phyloP scores from a whole-genome alignment of 2,888 invertebrate species.

The Serripes groenlandicus region DNA sequence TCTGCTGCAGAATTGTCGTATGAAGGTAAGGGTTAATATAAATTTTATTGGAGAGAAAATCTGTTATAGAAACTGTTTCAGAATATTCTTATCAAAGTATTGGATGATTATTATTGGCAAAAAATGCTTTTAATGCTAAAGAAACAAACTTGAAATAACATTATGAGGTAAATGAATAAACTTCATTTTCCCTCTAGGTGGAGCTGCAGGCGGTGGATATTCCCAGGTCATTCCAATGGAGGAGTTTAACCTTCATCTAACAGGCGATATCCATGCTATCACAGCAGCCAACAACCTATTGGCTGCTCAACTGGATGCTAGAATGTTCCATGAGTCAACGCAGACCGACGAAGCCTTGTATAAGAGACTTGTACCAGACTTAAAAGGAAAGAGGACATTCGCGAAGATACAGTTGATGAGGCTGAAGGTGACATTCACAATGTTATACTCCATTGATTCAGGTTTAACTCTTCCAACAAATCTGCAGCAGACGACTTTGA shows the following conservation, averaged over 20 bases:
- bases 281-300: slow-evolving; percentile 98
- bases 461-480: not conserved
- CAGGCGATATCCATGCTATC: slow-evolving; percentile 99
- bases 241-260: slow-evolving; percentile 99
- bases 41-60: too few relatives aligned
- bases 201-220: slow-evolving; percentile 99
- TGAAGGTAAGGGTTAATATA: too few relatives aligned
- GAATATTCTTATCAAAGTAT: too few relatives aligned
- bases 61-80: too few relatives aligned
- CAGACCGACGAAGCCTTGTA: slow-evolving; percentile 94
- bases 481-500: not conserved
- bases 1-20: too few relatives aligned
- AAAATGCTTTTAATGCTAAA: too few relatives aligned
- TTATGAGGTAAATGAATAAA: not conserved
- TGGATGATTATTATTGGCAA: too few relatives aligned
- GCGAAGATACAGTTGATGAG: slow-evolving; percentile 94
- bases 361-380: slow-evolving; percentile 94
- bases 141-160: not conserved
- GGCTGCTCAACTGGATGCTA: slow-evolving; percentile 98
- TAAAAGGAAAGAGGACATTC: slow-evolving; percentile 93
- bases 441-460: not conserved
- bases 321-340: slow-evolving; percentile 98
- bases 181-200: slow-evolving; percentile 88
- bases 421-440: slow-evolving; percentile 82
- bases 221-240: slow-evolving; percentile 99